Percentiles rank a stretch among this genome's conserved stretches.
Conservation (phyloP, 2,113 vertebrate genomes). For the Microtus ochrogaster region DNA sequence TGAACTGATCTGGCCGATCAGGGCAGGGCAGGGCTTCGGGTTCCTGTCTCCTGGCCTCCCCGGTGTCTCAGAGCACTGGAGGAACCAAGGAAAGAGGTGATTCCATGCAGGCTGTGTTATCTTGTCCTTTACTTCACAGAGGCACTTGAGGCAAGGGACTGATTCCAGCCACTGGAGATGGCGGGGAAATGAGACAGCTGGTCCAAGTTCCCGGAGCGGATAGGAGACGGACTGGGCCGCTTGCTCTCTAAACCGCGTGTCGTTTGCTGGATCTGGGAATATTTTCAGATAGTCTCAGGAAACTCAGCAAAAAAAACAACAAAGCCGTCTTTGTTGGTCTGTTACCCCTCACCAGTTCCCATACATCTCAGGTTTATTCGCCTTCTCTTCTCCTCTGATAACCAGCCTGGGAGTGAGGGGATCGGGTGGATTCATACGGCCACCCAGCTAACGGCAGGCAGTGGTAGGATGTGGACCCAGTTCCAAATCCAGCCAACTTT, state of each 20-base stretch:
- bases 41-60: not conserved
- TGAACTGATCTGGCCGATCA: not conserved
- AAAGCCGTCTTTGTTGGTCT: not conserved
- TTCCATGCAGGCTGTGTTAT: not conserved
- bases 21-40: not conserved
- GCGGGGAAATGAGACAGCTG: not conserved
- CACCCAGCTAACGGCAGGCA: not conserved
- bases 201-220: not conserved
- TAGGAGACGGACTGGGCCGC: not conserved
- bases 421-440: not conserved
- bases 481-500: not conserved
- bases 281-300: not conserved
- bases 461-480: not conserved
- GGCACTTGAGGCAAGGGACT: not conserved
- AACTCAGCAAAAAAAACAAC: not conserved
- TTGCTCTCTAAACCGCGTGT: not conserved
- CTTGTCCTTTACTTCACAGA: not conserved
- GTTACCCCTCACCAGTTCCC: not conserved
- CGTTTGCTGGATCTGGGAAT: not conserved
- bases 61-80: not conserved
- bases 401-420: not conserved
- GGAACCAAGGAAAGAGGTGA: not conserved
- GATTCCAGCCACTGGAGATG: not conserved
- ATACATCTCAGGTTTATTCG: not conserved
- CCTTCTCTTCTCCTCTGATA: rapidly evolving